Conservation (phyloP, 2,888 invertebrate genomes). For the Nasonovia ribisnigri region DNA sequence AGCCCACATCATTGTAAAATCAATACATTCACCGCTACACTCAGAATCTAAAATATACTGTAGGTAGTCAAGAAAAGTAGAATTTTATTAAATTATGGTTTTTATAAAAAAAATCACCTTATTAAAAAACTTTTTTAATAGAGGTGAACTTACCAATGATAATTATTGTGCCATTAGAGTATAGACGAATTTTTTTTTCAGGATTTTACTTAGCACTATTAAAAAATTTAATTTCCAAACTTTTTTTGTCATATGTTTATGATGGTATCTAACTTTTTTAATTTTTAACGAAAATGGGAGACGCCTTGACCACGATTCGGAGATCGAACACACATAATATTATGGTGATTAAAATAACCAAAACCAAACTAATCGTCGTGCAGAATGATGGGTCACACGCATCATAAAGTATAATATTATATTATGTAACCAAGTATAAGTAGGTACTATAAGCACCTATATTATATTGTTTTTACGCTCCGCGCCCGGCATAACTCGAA, state of each 20-base stretch:
- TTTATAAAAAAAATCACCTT: neutral
- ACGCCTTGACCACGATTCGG: neutral
- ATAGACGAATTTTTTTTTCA: neutral
- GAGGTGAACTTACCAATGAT: neutral
- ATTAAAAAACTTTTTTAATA: neutral
- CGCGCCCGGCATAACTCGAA: neutral
- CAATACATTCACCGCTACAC: no score
- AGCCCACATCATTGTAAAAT: no score
- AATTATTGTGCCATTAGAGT: no score
- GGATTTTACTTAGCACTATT: neutral
- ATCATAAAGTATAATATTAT: neutral
- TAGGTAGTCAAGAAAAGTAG: neutral
- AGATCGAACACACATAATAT: neutral
- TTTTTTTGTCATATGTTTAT: neutral
- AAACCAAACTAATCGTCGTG: neutral
- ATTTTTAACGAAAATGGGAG: neutral
- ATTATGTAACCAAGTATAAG: neutral
- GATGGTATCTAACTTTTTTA: neutral
- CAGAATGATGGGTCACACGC: neutral
- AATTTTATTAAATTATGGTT: neutral
- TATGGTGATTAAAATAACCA: neutral
- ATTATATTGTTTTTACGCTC: neutral
- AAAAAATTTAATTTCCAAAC: neutral
- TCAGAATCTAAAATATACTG: no score
- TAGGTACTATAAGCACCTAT: neutral